phyloP scores from a whole-genome alignment of 2,113 vertebrate species.

The Chiloscyllium plagiosum region DNA sequence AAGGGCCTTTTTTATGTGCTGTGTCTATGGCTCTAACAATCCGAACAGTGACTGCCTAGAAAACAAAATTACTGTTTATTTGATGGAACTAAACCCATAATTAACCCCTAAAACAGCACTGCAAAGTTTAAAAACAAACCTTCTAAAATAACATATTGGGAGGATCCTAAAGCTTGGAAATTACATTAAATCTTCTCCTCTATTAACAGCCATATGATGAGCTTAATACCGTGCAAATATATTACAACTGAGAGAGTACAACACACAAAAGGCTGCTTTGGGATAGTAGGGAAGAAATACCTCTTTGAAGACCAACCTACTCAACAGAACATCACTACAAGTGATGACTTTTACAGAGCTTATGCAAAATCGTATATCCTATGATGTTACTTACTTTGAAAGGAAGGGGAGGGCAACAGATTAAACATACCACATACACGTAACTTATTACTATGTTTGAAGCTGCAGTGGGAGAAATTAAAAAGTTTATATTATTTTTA shows the following conservation, averaged over 20 bases:
- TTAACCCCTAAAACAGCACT: neutral
- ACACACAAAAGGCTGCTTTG: neutral
- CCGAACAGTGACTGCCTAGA: neutral
- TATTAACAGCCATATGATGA: constrained; percentile 11
- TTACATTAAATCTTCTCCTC: neutral
- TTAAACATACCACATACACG: neutral
- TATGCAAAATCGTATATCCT: neutral
- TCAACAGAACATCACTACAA: neutral
- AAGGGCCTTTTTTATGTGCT: no score
- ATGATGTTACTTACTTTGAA: neutral
- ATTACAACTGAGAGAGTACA: neutral
- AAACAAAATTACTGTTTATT: constrained; percentile 8
- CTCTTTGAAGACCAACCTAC: neutral
- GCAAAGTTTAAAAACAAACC: neutral
- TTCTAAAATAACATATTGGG: neutral
- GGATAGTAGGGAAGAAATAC: neutral
- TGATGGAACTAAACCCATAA: constrained; percentile 12
- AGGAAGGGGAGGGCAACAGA: neutral
- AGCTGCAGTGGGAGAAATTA: neutral
- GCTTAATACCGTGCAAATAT: neutral
- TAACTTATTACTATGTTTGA: neutral
- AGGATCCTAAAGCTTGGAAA: neutral
- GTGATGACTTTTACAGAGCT: neutral
- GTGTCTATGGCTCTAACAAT: neutral
- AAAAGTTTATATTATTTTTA: neutral